Evolutionary conservation across 2,888 invertebrate species (phyloP).

Genomic region (Argyresthia albistria): DNA sequence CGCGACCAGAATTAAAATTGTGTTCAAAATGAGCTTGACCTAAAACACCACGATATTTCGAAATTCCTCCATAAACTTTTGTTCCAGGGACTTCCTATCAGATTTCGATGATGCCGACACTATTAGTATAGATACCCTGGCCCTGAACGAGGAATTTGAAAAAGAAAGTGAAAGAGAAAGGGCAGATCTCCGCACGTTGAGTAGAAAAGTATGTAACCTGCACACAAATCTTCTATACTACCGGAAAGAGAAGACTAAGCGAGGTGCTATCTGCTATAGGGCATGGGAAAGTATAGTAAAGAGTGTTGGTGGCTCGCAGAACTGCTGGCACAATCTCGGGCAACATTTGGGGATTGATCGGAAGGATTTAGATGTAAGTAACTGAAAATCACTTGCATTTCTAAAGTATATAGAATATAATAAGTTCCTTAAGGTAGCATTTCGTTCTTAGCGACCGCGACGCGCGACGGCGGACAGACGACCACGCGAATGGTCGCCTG

Average conservation of each 20-base stretch:
- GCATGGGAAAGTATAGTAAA: slow-evolving; percentile 51
- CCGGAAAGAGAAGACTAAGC: slow-evolving; percentile 43
- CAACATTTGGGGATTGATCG: slow-evolving; percentile 37
- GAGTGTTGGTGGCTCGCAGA: slow-evolving; percentile 47
- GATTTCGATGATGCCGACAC: slow-evolving; percentile 44
- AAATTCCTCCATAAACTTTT: neutral
- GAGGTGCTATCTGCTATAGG: slow-evolving; percentile 47
- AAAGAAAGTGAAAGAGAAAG: slow-evolving; percentile 47
- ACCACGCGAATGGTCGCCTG: no score
- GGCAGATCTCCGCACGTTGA: slow-evolving; percentile 37
- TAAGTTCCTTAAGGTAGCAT: no score
- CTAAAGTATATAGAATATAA: neutral
- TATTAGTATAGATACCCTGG: slow-evolving; percentile 48
- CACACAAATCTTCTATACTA: slow-evolving; percentile 55
- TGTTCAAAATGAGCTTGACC: no score
- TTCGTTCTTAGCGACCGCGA: no score
- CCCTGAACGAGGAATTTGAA: slow-evolving; percentile 39
- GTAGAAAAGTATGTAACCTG: slow-evolving; percentile 47
- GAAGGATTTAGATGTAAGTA: slow-evolving; percentile 55
- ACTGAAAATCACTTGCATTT: no score
- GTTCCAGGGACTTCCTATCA: slow-evolving; percentile 38
- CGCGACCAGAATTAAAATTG: no score
- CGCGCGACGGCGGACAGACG: no score
- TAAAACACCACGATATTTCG: no score
- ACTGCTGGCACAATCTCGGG: slow-evolving; percentile 57